Conservation (phyloP, 2,113 vertebrate genomes). For the Lepus europaeus region DNA sequence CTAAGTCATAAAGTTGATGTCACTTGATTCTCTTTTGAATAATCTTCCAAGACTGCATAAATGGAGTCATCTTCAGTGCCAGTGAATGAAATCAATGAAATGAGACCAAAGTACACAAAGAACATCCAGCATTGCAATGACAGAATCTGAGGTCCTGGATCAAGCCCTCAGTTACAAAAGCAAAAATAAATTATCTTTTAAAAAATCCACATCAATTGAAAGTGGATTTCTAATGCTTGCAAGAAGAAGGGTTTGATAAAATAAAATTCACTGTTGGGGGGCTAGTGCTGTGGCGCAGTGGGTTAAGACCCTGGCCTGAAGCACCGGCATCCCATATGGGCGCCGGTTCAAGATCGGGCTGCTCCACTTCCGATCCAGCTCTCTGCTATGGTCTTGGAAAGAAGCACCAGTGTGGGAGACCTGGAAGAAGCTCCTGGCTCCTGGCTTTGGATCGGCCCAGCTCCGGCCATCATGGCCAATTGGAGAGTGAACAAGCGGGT, state of each 20-base stretch:
- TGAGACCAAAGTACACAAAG: constrained; percentile 45
- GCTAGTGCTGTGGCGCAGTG: no score
- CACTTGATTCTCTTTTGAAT: constrained; percentile 1
- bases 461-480: no score
- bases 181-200: not conserved
- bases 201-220: not conserved
- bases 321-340: no score
- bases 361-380: no score
- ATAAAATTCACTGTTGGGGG: not conserved
- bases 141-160: not conserved
- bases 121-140: not conserved
- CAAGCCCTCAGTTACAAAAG: not conserved
- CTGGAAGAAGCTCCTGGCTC: no score
- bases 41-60: constrained; percentile 12
- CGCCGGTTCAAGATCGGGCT: no score
- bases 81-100: constrained; percentile 41
- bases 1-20: constrained; percentile 39
- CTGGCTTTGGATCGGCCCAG: no score
- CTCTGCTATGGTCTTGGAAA: no score
- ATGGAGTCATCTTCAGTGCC: constrained; percentile 64
- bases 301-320: no score
- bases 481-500: no score
- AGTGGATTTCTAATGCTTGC: not conserved
- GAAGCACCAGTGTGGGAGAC: no score
- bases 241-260: constrained; percentile 8